Evolutionary conservation across 1,140 invertebrate genomes (phyloP).

Genomic region (Caenorhabditis briggsae): DNA sequence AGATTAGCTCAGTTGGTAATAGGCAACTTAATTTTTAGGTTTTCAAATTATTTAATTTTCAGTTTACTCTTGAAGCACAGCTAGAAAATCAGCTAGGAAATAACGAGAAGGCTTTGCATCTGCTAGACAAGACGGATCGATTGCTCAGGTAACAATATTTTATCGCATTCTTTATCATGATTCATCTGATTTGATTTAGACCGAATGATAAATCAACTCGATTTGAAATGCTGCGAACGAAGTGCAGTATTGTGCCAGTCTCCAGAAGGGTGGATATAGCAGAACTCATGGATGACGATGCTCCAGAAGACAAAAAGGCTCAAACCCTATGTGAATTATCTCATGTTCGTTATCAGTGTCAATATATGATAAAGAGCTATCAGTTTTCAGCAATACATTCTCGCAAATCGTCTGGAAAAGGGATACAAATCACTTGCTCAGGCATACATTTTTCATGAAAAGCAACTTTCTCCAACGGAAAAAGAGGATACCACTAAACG

Average conservation of each 20-base stretch:
- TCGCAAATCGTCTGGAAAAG: not conserved
- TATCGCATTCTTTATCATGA: too few relatives aligned
- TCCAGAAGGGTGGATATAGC: not conserved
- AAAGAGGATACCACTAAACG: not conserved
- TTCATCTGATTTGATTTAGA: not conserved
- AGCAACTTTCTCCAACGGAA: not conserved
- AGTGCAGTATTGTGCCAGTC: not conserved
- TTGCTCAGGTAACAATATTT: not conserved
- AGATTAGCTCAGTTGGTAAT: not conserved
- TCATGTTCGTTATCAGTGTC: not conserved
- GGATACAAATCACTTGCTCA: not conserved
- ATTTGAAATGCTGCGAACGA: not conserved
- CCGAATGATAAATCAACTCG: not conserved
- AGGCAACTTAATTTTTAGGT: not conserved
- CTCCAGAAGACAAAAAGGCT: constrained; percentile 15
- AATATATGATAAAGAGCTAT: not conserved
- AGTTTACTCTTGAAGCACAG: constrained; percentile 5
- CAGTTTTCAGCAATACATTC: constrained; percentile 15
- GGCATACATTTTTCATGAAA: not conserved
- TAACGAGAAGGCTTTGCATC: not conserved
- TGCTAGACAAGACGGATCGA: not conserved
- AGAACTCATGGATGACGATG: not conserved
- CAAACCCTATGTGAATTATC: constrained; percentile 9
- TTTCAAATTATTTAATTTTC: not conserved
- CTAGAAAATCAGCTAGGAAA: constrained; percentile 3